Base-by-base conservation (phyloP, 2,888 invertebrate species). In the Eutolmus rufibarbis region DNA sequence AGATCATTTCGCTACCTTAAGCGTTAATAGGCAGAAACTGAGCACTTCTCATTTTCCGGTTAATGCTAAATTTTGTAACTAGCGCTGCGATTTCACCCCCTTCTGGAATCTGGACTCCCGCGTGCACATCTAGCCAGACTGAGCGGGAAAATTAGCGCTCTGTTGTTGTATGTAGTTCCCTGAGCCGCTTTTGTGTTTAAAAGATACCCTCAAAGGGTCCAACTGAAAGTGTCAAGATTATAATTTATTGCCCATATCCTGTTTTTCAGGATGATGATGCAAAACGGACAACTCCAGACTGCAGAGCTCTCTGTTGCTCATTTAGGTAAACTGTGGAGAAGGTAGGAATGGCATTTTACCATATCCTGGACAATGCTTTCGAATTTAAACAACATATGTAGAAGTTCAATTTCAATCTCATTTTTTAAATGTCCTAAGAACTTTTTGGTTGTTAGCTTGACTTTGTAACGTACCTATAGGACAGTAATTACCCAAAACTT, bases 181-280 rank as follows among this genome's bases (percentile, higher is more conserved):
- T 66, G 23, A 16, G 40, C 16, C n/a, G 23, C 81, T 51, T 81
- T 81, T 81, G 43, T 81, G 28, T 31, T 14, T 46, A 23, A 51
- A 51, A 19, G 56, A 31, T 28, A 81, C 31, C 31, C 81, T 81
- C 56, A 34, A 51, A 81, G 51, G n/a, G 81, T 81, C 81, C 81
- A 81, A 56, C 81, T 23, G 56, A 81, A 81, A 81, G 56, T 81
- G 81, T 81, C 81, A 81, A 81, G 51, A 23, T 31, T 56, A 81
- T 81, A 81, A 81, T 81, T 81, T 81, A 81, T 81, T 81, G 34
- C 81, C 56, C 31, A 51, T 46, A 23, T 81, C 81, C 81, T 81
- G 34, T 81, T 81, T 51, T 81, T 56, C 28, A 56, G 8, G 81
- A 34, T 81, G 51, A 51, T 81, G 81, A 56, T 56, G 56, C n/a